Conservation (phyloP, 2,888 invertebrate species). For the Hedya salicella region DNA sequence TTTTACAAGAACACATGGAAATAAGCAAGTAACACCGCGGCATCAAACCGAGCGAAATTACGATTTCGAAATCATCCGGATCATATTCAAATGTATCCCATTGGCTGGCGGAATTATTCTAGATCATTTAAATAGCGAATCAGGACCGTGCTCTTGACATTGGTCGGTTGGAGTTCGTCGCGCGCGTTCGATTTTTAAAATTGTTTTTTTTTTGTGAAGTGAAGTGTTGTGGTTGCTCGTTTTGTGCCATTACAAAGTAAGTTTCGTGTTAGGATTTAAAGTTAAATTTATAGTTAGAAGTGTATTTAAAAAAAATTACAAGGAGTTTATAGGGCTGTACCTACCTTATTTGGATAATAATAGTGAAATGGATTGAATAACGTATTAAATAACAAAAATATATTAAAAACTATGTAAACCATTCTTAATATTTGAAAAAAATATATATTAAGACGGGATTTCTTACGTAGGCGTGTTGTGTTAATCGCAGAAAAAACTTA, state of each 20-base stretch:
- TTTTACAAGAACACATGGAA: too few species aligned
- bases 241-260: conserved; percentile 40
- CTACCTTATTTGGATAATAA: too few species aligned
- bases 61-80: conserved; percentile 60
- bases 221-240: conserved; percentile 37
- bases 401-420: too few species aligned
- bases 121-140: conserved; percentile 82
- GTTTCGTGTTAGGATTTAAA: background rate
- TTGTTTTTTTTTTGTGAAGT: conserved; percentile 43
- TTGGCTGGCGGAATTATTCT: conserved; percentile 58
- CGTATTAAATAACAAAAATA: too few species aligned
- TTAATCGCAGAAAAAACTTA: too few species aligned
- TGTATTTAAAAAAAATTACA: too few species aligned
- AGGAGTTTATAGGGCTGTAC: too few species aligned
- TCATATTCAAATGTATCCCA: conserved; percentile 62
- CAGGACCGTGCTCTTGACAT: conserved; percentile 73
- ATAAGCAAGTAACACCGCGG: conserved; percentile 47
- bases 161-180: conserved; percentile 64
- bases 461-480: too few species aligned
- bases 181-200: conserved; percentile 53
- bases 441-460: too few species aligned
- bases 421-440: too few species aligned
- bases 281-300: too few species aligned
- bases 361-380: too few species aligned
- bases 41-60: conserved; percentile 42